Evolutionary conservation across 2,113 vertebrate species (phyloP).

Genomic region (Mormyrus lacerda): DNA sequence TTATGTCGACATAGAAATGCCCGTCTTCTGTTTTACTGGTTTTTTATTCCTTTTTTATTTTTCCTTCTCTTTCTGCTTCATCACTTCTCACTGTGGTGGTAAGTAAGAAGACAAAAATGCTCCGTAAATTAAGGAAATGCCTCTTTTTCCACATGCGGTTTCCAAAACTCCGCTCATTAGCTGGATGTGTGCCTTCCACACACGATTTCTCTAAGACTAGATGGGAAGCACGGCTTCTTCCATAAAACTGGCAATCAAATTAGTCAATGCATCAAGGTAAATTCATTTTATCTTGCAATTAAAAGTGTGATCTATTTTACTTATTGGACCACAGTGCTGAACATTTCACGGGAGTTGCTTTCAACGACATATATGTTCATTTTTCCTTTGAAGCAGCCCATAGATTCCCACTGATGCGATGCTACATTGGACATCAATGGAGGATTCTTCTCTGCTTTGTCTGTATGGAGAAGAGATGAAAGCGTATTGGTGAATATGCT

Average conservation of each 20-base stretch:
- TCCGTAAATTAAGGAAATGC: not conserved
- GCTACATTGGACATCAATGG: not conserved
- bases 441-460: not conserved
- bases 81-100: not conserved
- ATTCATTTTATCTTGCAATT: not conserved
- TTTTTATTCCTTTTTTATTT: not conserved
- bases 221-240: not conserved
- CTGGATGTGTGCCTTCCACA: not conserved
- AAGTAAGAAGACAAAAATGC: not conserved
- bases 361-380: not conserved
- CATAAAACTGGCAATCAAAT: not conserved
- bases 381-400: not conserved
- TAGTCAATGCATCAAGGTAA: not conserved
- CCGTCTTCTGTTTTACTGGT: not conserved
- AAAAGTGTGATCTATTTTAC: not conserved
- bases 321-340: not conserved
- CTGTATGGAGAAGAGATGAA: not conserved
- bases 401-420: not conserved
- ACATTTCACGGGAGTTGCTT: not conserved
- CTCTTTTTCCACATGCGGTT: not conserved
- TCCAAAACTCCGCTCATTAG: not conserved
- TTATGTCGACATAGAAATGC: not conserved
- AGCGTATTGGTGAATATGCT: not conserved
- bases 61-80: not conserved
- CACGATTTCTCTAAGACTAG: not conserved